These are phyloP conservation scores for Nesometra sesokonis DNA, from an alignment of 35 echinoderm and acorn worm genomes.

Conservation along the genomic window DNA sequence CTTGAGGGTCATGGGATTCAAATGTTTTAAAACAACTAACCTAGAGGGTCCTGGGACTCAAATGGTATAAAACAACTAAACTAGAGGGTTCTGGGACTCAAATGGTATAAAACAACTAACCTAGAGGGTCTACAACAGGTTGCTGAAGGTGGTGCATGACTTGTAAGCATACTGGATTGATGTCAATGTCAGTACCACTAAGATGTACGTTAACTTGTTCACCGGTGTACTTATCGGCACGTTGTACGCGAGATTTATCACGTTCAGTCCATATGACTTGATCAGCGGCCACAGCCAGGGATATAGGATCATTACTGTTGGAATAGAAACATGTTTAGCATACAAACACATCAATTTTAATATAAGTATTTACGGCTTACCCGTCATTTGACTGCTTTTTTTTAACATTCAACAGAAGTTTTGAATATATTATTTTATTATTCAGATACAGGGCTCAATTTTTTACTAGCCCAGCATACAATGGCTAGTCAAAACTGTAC, in stretches of 20 bases:
- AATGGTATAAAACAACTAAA: no score
- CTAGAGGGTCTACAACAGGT: constrained; percentile 21
- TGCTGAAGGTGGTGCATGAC: constrained; percentile 55
- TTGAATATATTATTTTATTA: no score
- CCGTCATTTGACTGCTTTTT: no score
- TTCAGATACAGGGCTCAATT: no score
- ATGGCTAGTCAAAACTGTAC: no score
- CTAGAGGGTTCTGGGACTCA: no score
- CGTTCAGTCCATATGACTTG: constrained; percentile 70
- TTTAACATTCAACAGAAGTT: no score
- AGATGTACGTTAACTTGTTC: constrained; percentile 25
- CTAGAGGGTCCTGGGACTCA: constrained; percentile 19
- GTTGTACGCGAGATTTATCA: constrained; percentile 15
- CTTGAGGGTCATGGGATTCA: no score
- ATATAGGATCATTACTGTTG: constrained; percentile 34
- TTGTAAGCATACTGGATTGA: constrained; percentile 23
- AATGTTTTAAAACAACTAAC: neutral
- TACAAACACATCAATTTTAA: no score
- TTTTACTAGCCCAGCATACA: no score
- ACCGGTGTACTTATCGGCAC: constrained; percentile 59
- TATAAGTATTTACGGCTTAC: no score
- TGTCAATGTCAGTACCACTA: constrained; percentile 23
- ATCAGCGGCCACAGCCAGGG: constrained; percentile 53
- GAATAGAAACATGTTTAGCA: neutral
- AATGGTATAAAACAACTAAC: neutral